Evolutionary conservation across 2,797 vertebrate species (phyloP), one percentile per base, ranked within the genome.

Genomic region (Aplochiton taeniatus): DNA sequence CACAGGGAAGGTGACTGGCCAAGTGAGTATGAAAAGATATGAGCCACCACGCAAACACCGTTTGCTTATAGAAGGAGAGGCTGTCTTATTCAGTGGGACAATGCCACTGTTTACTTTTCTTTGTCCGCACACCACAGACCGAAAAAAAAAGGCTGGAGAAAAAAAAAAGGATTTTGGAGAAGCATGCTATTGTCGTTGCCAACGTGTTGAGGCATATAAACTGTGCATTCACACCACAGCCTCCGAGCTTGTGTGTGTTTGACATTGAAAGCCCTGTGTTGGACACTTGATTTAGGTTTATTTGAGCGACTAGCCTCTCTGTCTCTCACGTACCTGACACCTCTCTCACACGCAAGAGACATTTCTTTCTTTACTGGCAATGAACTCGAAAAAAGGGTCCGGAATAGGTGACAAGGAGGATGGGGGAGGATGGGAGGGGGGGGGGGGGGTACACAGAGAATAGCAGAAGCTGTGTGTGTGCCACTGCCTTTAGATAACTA

Each of bases 21-120:
- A n/a, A n/a, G n/a, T n/a, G n/a, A n/a, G n/a, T n/a, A 87, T 88
- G 87, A 92, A 88, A 90, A 89, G 88, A 85, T 82, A 77, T 31
- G 31, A 31, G 31, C 77, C 88, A 86, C 84, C 77, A 81, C 76
- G 77, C 87, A 85, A 90, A 85, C 78, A 79, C 73, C 62, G 76
- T 82, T 80, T 88, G 86, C 88, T 91, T 90, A 88, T 86, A 86
- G 84, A 90, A 82, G 90, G 90, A 87, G 90, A 86, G 89, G 84
- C 85, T 80, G 83, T 87, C 87, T 87, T 88, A 88, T 90, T 79
- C 85, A 4, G 47, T 43, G 12, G 73, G 78, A 92, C 90, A 91
- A 91, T 89, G 84, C 83, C 79, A 78, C 75, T 91, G 89, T 91
- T 92, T 89, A 92, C 92, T 87, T 88, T 88, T 83, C 89, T 87